Evolutionary conservation across 1,140 invertebrate species (phyloP).

Genomic region (Oedothorax gibbosus): DNA sequence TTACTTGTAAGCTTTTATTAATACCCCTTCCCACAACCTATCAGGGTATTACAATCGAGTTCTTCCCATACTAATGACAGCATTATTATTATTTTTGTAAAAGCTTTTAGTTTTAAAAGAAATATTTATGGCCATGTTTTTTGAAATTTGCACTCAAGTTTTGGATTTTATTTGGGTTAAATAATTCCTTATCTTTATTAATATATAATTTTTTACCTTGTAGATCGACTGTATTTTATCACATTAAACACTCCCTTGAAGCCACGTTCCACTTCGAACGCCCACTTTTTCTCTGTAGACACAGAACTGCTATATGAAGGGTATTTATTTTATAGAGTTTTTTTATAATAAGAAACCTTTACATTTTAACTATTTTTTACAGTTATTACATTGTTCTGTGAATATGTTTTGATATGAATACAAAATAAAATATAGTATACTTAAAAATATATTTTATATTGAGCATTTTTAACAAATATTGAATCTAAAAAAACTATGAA

Average conservation of each 20-base stretch:
- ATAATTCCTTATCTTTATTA: background rate
- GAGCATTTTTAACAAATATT: background rate
- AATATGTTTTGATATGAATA: background rate
- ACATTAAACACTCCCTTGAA: slow-evolving; percentile 82
- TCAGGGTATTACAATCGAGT: no score
- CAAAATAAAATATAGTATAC: background rate
- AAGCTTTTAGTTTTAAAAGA: no score
- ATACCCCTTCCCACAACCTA: no score
- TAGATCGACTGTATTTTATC: slow-evolving; percentile 94
- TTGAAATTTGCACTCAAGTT: background rate
- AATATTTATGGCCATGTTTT: background rate
- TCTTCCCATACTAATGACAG: no score
- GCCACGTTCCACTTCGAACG: slow-evolving; percentile 85
- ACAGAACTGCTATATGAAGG: slow-evolving; percentile 95
- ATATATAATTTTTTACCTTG: slow-evolving; percentile 62
- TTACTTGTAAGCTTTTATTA: no score
- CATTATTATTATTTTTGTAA: no score
- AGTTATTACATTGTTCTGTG: background rate
- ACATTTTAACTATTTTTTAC: background rate
- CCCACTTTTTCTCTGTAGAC: slow-evolving; percentile 93
- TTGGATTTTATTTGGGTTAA: background rate
- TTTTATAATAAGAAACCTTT: background rate
- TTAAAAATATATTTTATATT: background rate
- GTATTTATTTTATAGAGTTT: slow-evolving; percentile 63
- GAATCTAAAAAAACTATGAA: no score